Evolutionary conservation across 2,888 invertebrate genomes (phyloP), one percentile per base, ranked within the genome.

Genomic region (Diplazon laetatorius): DNA sequence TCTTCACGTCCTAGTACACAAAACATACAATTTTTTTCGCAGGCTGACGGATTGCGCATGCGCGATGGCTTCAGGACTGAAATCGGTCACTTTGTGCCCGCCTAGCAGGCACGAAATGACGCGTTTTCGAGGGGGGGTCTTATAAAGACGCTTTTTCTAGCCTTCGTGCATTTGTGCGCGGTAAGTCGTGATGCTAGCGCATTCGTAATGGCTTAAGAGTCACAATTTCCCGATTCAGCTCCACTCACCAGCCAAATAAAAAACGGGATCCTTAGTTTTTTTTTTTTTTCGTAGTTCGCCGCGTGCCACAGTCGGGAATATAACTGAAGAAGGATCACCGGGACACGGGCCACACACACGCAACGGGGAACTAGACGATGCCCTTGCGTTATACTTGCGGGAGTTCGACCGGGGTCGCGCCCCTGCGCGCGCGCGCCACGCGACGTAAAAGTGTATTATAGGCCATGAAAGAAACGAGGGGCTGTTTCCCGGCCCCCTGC

Each of bases 371-470:
- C 62, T 30, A 16, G 74, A 57, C 39, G 70, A 37, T 12, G 75
- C 50, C n/a, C n/a, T n/a, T 44, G 68, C 46, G 78, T 50, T 52
- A 65, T 57, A n/a, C n/a, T 68, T 65, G 76, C 74, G 57, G 66
- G 35, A 59, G 70, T 20, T 63, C 46, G 69, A 74, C 65, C 82
- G 81, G 80, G 82, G 83, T 80, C 76, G 85, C 82, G 77, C 60
- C 82, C 82, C 81, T 83, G 59, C 77, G 78, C 80, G 59, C 77
- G 78, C 80, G 30, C 30, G 30, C 4, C 83, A 80, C 77, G 80
- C 82, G 84, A 82, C 84, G 81, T 83, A 85, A 86, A 86, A 86
- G 85, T 85, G 82, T 86, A 85, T 86, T 85, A 85, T 83, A 82
- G 75, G 82, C 85, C 78, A 82, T 80, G 84, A 84, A 82, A 81